These are phyloP conservation scores for Limnephilus rhombicus DNA, from an alignment of 2,888 invertebrate genomes.

Conservation along the genomic window DNA sequence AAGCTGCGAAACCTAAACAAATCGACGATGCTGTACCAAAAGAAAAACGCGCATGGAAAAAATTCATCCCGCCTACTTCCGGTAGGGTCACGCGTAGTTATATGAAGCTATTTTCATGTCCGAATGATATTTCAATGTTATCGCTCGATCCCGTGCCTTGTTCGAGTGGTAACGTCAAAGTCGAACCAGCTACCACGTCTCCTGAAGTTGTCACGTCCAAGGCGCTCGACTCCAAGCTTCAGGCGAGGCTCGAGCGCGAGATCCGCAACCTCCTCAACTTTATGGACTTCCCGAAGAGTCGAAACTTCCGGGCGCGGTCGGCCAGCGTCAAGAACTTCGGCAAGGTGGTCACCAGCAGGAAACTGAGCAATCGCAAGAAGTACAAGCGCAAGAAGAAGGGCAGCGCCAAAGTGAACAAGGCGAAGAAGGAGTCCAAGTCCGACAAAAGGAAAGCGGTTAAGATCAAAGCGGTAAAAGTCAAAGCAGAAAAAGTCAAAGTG, in stretches of 20 bases:
- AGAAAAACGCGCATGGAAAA: not conserved
- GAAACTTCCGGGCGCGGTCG: not conserved
- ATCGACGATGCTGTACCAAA: not conserved
- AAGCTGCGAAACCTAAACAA: not conserved
- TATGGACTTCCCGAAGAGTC: conserved; percentile 38
- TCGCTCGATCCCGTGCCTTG: not conserved
- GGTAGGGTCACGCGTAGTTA: conserved; percentile 45
- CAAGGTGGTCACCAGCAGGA: not conserved
- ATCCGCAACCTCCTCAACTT: conserved; percentile 34
- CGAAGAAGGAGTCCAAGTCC: not conserved
- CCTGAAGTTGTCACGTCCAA: not conserved
- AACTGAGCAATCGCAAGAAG: not conserved
- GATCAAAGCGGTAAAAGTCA: not conserved
- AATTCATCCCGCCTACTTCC: not conserved
- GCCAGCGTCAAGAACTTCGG: not conserved
- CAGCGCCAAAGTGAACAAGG: not conserved
- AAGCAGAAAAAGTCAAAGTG: too few relatives aligned
- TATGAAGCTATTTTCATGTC: conserved; percentile 17
- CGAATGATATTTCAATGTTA: not conserved
- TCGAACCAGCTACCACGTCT: not conserved
- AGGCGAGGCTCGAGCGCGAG: conserved; percentile 29
- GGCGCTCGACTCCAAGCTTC: not conserved
- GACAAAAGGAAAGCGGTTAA: not conserved
- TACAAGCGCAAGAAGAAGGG: not conserved
- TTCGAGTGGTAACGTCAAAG: not conserved